These are phyloP conservation scores for Ascaphus truei DNA, from an alignment of 2,113 vertebrate species.

Conservation along the genomic window DNA sequence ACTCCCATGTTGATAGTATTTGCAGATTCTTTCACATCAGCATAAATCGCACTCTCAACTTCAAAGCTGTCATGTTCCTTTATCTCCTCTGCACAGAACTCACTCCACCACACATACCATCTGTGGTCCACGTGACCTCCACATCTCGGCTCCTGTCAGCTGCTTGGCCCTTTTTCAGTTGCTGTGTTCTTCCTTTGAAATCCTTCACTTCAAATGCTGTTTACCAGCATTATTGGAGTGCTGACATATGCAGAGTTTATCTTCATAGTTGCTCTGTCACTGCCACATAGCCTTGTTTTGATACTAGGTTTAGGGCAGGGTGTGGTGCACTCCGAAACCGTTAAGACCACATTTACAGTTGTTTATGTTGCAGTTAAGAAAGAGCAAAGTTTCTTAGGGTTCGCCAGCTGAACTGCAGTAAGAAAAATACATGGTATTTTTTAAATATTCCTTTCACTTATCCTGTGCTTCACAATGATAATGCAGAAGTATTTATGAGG, in stretches of 20 bases:
- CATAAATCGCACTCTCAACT: conserved; percentile 1
- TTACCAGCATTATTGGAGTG: not conserved
- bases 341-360: not conserved
- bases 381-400: not conserved
- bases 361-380: no score
- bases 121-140: not conserved
- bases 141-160: not conserved
- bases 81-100: not conserved
- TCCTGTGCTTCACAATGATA: no score
- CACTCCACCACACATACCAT: not conserved
- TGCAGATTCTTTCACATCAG: not conserved
- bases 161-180: not conserved
- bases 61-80: conserved; percentile 15
- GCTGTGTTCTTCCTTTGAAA: not conserved
- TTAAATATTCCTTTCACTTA: no score
- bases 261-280: not conserved
- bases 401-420: not conserved
- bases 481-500: no score
- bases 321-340: not conserved
- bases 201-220: not conserved
- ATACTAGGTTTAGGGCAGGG: not conserved
- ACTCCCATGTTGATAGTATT: no score
- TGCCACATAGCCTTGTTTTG: conserved; percentile 11
- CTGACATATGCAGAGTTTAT: not conserved
- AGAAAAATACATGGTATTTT: no score